phyloP scores from a whole-genome alignment of 2,888 invertebrate species.

The Syrista parreyssii region DNA sequence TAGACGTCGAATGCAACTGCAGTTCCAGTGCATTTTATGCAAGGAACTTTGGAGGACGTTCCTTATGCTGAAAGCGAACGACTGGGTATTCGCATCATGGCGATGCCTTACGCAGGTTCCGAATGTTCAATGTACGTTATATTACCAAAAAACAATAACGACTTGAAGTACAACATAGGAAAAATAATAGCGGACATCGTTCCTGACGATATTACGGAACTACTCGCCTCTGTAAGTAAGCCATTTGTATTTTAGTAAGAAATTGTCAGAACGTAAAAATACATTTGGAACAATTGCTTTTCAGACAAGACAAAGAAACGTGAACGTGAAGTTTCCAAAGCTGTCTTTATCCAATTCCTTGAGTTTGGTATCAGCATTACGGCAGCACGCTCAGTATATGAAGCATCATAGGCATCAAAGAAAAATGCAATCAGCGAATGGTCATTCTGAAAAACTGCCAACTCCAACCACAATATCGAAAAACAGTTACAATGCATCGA shows the following conservation, averaged over 20 bases:
- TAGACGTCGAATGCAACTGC: conserved; percentile 21
- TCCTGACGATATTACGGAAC: conserved; percentile 42
- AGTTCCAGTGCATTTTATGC: conserved; percentile 54
- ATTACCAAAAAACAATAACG: conserved; percentile 58
- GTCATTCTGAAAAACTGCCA: no score
- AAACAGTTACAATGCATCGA: no score
- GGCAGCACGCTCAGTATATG: no score
- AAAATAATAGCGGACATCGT: conserved; percentile 44
- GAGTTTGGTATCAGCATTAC: not conserved
- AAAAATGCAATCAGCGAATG: no score
- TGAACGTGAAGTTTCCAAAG: conserved; percentile 20
- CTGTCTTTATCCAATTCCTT: conserved; percentile 13
- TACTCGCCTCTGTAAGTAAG: conserved; percentile 37
- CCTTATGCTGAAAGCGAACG: conserved; percentile 55
- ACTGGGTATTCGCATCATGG: conserved; percentile 60
- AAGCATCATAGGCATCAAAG: no score
- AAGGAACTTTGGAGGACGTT: conserved; percentile 51
- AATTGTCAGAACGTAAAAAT: not conserved
- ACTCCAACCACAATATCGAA: no score
- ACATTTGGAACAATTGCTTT: not conserved
- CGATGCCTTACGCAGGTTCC: conserved; percentile 65
- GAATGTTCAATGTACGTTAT: conserved; percentile 67
- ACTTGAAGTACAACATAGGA: conserved; percentile 50
- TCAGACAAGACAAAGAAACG: conserved; percentile 13
- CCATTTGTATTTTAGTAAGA: not conserved